Evolutionary conservation across 2,797 vertebrate species (phyloP).

Genomic region (Vireo griseus): DNA sequence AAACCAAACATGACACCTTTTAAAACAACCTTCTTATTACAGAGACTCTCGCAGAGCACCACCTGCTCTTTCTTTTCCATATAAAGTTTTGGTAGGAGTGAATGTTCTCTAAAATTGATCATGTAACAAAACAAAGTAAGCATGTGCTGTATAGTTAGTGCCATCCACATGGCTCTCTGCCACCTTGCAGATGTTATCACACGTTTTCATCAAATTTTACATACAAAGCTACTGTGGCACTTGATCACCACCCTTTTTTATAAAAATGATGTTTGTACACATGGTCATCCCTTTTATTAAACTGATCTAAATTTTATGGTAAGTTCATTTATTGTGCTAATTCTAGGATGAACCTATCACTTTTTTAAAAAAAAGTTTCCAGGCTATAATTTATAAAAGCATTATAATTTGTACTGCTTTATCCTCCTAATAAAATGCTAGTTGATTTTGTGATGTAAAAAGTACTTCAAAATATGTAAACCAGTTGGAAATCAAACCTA

Average conservation of each 20-base stretch:
- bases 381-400: conserved; percentile 39
- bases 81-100: neutral
- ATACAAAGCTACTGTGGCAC: conserved; percentile 36
- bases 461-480: conserved; percentile 40
- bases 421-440: conserved; percentile 22
- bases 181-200: neutral
- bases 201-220: conserved; percentile 5
- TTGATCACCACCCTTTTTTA: conserved; percentile 32
- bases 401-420: conserved; percentile 50
- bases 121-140: neutral
- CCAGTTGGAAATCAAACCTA: conserved; percentile 32
- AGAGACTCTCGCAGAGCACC: neutral
- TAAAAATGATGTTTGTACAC: conserved; percentile 51
- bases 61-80: neutral
- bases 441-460: conserved; percentile 38
- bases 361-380: neutral
- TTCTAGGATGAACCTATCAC: neutral
- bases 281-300: conserved; percentile 53
- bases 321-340: neutral
- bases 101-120: neutral
- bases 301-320: conserved; percentile 33
- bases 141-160: neutral
- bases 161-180: neutral
- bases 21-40: neutral
- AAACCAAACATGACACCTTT: neutral